A percentile compares a stretch with the other conserved stretches of the same genome.
Conservation (phyloP, 2,797 vertebrate species). For the Chiloscyllium punctatum region DNA sequence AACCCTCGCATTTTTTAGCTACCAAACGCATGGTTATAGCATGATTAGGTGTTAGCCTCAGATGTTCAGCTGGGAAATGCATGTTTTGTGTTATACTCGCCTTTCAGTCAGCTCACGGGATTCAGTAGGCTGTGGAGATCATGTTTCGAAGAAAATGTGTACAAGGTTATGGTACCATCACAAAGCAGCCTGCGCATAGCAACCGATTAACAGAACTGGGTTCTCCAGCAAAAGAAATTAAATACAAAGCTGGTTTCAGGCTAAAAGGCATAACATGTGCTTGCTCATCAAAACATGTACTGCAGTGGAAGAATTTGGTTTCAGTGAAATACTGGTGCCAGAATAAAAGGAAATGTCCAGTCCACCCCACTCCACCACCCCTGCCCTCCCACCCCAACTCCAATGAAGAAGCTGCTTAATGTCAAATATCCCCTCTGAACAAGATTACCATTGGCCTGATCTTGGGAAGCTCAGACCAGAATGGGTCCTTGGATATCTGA, state of each 20-base stretch:
- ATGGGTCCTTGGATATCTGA: not conserved
- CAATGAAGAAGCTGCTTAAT: not conserved
- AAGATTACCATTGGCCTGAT: not conserved
- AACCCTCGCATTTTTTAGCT: not conserved
- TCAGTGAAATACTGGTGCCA: not conserved
- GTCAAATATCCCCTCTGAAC: not conserved
- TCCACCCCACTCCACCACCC: not conserved
- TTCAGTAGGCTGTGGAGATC: too few species aligned
- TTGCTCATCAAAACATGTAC: not conserved
- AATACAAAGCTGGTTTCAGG: not conserved
- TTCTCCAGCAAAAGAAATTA: not conserved
- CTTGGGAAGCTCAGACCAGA: not conserved
- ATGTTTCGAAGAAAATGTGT: not conserved
- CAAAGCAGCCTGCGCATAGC: too few species aligned
- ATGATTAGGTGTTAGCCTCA: too few species aligned
- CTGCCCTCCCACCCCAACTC: too few species aligned
- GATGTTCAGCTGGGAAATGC: not conserved
- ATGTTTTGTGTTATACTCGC: not conserved
- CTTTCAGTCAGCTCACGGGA: not conserved
- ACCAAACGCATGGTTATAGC: not conserved
- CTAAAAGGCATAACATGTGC: not conserved
- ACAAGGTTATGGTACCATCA: not conserved
- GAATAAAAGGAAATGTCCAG: not conserved
- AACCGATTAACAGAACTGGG: too few species aligned
- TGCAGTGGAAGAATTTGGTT: too few species aligned